These are phyloP conservation scores for Rhinella marina DNA, from an alignment of 2,797 vertebrate species.

Conservation along the genomic window DNA sequence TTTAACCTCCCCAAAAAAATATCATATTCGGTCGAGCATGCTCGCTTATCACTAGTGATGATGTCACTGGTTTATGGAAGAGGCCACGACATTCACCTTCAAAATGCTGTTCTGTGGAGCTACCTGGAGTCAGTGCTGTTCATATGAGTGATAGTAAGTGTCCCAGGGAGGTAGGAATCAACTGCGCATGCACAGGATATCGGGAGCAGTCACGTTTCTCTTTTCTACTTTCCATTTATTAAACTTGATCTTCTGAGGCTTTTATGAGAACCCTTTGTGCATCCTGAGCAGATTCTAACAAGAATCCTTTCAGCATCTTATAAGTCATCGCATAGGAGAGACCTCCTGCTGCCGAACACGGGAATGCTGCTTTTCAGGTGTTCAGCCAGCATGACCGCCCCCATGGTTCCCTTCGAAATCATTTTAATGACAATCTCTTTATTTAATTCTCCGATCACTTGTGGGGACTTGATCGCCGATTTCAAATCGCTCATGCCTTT, in stretches of 20 bases:
- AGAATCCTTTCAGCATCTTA: background rate
- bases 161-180: too few relatives aligned
- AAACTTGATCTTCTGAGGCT: background rate
- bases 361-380: background rate
- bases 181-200: too few relatives aligned
- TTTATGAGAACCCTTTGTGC: constrained; percentile 8
- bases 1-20: too few relatives aligned
- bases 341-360: background rate
- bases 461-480: background rate
- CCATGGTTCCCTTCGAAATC: background rate
- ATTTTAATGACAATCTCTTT: background rate
- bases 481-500: background rate
- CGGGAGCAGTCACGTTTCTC: too few relatives aligned
- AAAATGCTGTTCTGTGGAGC: too few relatives aligned
- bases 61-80: too few relatives aligned
- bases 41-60: too few relatives aligned
- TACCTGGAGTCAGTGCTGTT: too few relatives aligned
- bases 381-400: background rate
- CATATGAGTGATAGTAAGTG: too few relatives aligned
- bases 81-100: too few relatives aligned
- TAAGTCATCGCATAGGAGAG: background rate
- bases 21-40: too few relatives aligned
- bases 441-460: constrained; percentile 8
- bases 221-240: background rate
- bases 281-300: background rate